Evolutionary conservation across 2,888 invertebrate species (phyloP), one percentile per base, ranked within the genome.

Genomic region (Drosophila kanekoi): DNA sequence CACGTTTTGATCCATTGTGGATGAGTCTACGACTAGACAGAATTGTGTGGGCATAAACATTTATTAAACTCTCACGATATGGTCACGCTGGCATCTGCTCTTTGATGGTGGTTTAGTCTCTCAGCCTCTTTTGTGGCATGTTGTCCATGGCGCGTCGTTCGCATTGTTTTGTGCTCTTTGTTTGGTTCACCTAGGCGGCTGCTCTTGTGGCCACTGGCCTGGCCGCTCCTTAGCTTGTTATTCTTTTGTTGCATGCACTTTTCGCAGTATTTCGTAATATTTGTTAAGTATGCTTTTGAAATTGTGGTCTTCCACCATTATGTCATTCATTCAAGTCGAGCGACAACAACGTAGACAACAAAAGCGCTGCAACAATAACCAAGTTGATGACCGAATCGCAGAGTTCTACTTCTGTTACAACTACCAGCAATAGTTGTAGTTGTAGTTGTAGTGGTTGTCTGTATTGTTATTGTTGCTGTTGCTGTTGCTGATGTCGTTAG

Each of bases 261-360:
- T 83, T 83, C 84, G 77, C 81, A 80, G 83, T 88, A 86, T 88
- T 83, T 86, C 87, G 83, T 88, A 83, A 83, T 83, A 83, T 83
- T 83, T 83, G 83, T 80, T 83, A 83, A 83, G 83, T 83, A 83
- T 83, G 89, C 83, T 83, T 83, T 83, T 83, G 83, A 83, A 83
- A 88, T 83, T 83, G 83, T 88, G 89, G 83, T 83, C 89, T 88
- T 83, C 83, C 89, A 83, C 89, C 83, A 83, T 83, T 88, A 88
- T 83, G 83, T 86, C 83, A 83, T 88, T 80, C 87, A 88, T 84
- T 72, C 84, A 69, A 70, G 40, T 60, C 56, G 57, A 77, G 77
- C 63, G 60, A 52, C 79, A 65, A 47, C 74, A 73, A 47, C 66
- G 57, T 49, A 60, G 48, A 72, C 70, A 67, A 81, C 86, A 79